Base-by-base conservation (phyloP, 1,140 invertebrate genomes). In the Laodelphax striatellus region DNA sequence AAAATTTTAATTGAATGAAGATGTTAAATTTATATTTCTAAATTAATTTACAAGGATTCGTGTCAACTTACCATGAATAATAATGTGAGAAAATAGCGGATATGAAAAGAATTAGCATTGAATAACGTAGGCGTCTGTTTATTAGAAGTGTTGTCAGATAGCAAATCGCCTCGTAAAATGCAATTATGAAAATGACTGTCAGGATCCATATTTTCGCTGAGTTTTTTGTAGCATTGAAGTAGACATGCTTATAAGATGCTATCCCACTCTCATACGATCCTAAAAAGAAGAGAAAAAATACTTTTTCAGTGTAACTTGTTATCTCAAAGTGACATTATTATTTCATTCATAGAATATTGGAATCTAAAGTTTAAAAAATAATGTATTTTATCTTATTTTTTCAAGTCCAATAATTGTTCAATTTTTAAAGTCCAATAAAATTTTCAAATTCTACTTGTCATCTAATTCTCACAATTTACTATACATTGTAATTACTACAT, bases 41-140 rank as follows among this genome's bases (percentile, higher is more conserved):
- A 28, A 28, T 28, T 28, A 28, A 28, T 28, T 28, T 28, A 28
- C 24, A 34, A 52, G 2, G 14, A 24, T 54, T 17, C 17, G 42
- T 41, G 6, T n/a, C 14, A 42, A 58, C 65, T 60, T 56, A 69
- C 67, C 86, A 90, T 1, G 85, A 82, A 68, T 90, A 91, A 68
- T 90, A 90, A 68, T 92, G 86, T 1, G 88, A 87, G 69, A 88
- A 90, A 56, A 90, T 72, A 21, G 85, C 84, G 13, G 81, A 75
- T 5, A 81, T 64, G 66, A 90, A 88, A 1, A 90, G 74, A 11
- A 84, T 65, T 19, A 85, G 71, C 87, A 90, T 89, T n/a, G 77
- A 79, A 55, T 73, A 75, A 62, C 87, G 76, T 13, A 87, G 67
- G 62, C 79, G 74, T 44, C 77, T 70, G 38, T 76, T 71, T 44